A percentile compares a stretch with the other conserved stretches of the same genome.
phyloP scores from a whole-genome alignment of 2,888 invertebrate genomes.

The Nomada lathburiana region DNA sequence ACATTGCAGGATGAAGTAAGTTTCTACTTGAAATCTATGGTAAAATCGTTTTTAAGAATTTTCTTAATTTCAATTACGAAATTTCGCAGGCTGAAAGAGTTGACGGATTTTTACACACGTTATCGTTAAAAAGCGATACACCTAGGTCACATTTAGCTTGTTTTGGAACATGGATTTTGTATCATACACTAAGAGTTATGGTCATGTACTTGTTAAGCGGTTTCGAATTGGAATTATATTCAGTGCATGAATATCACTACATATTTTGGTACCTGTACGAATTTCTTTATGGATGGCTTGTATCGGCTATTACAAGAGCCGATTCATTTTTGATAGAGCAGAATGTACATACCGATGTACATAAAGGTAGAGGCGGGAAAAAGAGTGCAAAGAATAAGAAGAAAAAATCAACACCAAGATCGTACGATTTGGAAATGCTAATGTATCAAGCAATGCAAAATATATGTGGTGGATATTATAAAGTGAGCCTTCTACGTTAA shows the following conservation, averaged over 20 bases:
- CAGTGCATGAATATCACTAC: conserved; percentile 97
- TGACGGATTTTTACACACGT: conserved; percentile 91
- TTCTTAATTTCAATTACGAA: conserved; percentile 8
- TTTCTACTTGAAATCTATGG: conserved; percentile 23
- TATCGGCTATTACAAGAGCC: conserved; percentile 95
- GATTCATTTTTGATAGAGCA: conserved; percentile 93
- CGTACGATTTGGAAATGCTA: conserved; percentile 93
- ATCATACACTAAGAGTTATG: conserved; percentile 96
- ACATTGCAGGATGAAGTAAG: conserved; percentile 95
- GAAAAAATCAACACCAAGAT: conserved; percentile 88
- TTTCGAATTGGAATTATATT: conserved; percentile 97
- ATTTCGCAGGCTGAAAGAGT: conserved; percentile 92
- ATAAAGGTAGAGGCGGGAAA: conserved; percentile 83
- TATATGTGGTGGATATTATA: conserved; percentile 97
- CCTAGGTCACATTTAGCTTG: conserved; percentile 92
- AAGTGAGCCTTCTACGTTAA: conserved; percentile 85
- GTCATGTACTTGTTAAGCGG: conserved; percentile 97
- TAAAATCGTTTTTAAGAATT: conserved; percentile 12
- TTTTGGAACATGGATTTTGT: conserved; percentile 97
- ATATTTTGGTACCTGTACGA: conserved; percentile 98
- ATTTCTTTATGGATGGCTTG: conserved; percentile 96
- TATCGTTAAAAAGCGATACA: conserved; percentile 89
- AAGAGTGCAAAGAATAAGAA: conserved; percentile 88
- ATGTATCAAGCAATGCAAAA: conserved; percentile 96
- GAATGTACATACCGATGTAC: conserved; percentile 86